These are phyloP conservation scores for Maniola hyperantus DNA, from an alignment of 2,888 invertebrate species.

Conservation along the genomic window DNA sequence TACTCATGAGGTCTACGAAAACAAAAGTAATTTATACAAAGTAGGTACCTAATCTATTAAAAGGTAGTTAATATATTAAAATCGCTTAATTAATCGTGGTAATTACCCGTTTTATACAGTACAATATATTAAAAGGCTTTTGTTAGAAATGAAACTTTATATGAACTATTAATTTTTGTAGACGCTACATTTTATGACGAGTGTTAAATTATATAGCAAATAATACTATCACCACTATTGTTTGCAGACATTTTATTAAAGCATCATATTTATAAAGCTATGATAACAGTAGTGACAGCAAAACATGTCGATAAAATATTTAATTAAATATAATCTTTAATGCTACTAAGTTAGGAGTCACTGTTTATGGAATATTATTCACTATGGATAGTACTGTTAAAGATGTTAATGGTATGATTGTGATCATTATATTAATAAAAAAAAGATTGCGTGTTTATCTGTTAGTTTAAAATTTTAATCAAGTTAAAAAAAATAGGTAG, in stretches of 20 bases:
- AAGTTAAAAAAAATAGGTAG: too few species aligned
- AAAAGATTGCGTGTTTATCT: not conserved
- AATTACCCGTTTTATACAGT: too few species aligned
- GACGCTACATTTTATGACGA: conserved; percentile 22
- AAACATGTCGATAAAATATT: not conserved
- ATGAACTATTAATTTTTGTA: conserved; percentile 16
- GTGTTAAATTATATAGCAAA: conserved; percentile 23
- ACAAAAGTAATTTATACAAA: too few species aligned
- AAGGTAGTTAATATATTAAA: too few species aligned
- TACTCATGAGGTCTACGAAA: too few species aligned
- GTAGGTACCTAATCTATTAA: too few species aligned
- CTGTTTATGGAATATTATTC: not conserved
- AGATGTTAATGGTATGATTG: conserved; percentile 9
- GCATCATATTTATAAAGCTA: conserved; percentile 4
- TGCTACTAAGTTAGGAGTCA: not conserved
- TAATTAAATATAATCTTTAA: conserved; percentile 1
- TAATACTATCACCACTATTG: conserved; percentile 27
- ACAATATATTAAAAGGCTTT: too few species aligned
- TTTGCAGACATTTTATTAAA: conserved; percentile 31
- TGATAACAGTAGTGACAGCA: not conserved
- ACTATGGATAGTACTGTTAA: not conserved
- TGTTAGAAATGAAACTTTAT: not conserved
- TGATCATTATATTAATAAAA: conserved; percentile 1
- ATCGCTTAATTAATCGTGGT: too few species aligned
- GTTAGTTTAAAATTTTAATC: not conserved